Conservation (phyloP, 2,113 vertebrate species). For the Smithornis capensis region DNA sequence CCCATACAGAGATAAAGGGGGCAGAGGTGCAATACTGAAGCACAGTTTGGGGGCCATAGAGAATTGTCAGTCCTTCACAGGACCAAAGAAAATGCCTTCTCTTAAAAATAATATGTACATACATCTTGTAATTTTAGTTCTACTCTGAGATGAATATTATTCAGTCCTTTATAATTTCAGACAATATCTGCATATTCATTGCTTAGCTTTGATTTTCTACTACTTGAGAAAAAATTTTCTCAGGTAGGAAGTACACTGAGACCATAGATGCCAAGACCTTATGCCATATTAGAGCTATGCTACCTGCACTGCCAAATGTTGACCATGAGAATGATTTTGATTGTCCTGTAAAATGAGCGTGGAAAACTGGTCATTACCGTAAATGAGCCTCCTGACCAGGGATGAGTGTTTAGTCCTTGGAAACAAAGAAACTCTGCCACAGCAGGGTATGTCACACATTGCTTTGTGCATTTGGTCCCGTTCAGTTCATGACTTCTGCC, state of each 20-base stretch:
- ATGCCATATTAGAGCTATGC: neutral
- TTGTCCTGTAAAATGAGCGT: neutral
- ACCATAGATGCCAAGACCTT: neutral
- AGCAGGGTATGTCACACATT: neutral
- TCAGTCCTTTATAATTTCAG: neutral
- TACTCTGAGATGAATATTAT: neutral
- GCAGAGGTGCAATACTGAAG: no score
- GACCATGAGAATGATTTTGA: neutral
- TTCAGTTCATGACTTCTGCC: conserved; percentile 23
- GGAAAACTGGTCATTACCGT: neutral
- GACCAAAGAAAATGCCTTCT: neutral
- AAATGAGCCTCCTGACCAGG: neutral
- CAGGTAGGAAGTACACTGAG: neutral
- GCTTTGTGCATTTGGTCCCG: neutral
- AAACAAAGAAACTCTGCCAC: neutral
- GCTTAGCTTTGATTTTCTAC: neutral
- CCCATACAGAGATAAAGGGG: no score
- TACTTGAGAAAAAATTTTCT: neutral
- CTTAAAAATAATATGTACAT: neutral
- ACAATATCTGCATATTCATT: neutral
- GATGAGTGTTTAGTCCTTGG: neutral
- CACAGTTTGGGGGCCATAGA: no score
- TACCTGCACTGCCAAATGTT: neutral
- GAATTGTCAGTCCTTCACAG: no score
- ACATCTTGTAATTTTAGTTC: neutral